These are phyloP conservation scores for Mormyrus lacerda DNA, from an alignment of 2,113 vertebrate species.

Conservation along the genomic window DNA sequence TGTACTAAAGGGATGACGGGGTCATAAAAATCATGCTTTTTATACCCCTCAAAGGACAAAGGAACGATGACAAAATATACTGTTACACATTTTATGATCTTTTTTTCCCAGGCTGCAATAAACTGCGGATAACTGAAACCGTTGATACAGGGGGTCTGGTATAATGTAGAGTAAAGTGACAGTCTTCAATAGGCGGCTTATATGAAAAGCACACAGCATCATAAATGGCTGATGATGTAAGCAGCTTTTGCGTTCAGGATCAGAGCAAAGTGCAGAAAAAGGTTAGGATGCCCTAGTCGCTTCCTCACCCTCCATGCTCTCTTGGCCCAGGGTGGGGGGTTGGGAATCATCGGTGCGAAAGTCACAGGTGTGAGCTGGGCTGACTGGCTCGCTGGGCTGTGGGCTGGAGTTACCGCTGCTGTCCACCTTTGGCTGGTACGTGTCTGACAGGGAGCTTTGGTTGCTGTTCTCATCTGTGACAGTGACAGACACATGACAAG, in stretches of 20 bases:
- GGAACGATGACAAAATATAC: neutral
- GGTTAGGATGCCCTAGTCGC: neutral
- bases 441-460: constrained; percentile 79
- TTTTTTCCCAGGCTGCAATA: neutral
- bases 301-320: constrained; percentile 69
- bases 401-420: constrained; percentile 80
- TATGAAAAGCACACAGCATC: neutral
- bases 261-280: neutral
- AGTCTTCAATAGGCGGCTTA: neutral
- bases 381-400: constrained; percentile 77
- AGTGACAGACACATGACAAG: constrained; percentile 25
- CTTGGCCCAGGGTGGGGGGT: constrained; percentile 77
- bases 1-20: neutral
- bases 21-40: neutral
- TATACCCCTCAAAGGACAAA: neutral
- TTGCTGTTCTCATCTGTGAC: constrained; percentile 82
- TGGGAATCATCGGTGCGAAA: constrained; percentile 74
- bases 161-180: too few species aligned
- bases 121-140: neutral
- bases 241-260: neutral
- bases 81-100: neutral
- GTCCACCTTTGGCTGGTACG: constrained; percentile 76
- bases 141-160: neutral
- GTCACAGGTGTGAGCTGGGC: constrained; percentile 68
- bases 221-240: neutral